These are phyloP conservation scores for Crenuchus spilurus DNA, from an alignment of 2,797 vertebrate species.

Conservation along the genomic window DNA sequence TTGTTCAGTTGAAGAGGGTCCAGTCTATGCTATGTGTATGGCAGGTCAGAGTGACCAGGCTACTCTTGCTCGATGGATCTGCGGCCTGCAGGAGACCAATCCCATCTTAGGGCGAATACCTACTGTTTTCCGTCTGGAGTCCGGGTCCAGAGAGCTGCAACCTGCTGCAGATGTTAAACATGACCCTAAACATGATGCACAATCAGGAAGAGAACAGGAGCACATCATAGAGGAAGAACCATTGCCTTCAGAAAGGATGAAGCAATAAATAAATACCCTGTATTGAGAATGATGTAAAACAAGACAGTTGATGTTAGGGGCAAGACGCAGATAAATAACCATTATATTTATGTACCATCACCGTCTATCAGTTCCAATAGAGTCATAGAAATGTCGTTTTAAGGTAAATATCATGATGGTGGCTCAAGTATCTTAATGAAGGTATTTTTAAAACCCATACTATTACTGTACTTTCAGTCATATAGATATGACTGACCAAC, in stretches of 20 bases:
- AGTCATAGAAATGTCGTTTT: no score
- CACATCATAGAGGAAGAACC: constrained; percentile 62
- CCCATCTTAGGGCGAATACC: constrained; percentile 80
- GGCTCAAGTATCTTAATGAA: not conserved
- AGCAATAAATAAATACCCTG: constrained; percentile 53
- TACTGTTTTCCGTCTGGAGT: constrained; percentile 82
- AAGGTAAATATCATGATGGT: no score
- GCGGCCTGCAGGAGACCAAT: constrained; percentile 84
- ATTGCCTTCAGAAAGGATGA: constrained; percentile 55
- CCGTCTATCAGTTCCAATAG: not conserved
- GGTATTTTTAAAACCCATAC: not conserved
- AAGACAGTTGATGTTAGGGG: not conserved
- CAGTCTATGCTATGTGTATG: constrained; percentile 88
- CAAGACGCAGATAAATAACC: not conserved
- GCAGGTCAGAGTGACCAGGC: constrained; percentile 77
- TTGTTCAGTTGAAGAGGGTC: constrained; percentile 84
- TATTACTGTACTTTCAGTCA: not conserved
- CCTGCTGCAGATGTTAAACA: not conserved
- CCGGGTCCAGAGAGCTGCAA: constrained; percentile 67
- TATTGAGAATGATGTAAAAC: not conserved
- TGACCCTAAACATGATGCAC: not conserved
- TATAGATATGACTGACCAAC: no score
- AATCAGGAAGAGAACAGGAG: constrained; percentile 44
- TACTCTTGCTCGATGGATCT: constrained; percentile 86
- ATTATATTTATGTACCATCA: not conserved